A percentile compares a stretch with the other conserved stretches of the same genome.
Conservation (phyloP, 2,797 vertebrate genomes). For the Alfaro cultratus region DNA sequence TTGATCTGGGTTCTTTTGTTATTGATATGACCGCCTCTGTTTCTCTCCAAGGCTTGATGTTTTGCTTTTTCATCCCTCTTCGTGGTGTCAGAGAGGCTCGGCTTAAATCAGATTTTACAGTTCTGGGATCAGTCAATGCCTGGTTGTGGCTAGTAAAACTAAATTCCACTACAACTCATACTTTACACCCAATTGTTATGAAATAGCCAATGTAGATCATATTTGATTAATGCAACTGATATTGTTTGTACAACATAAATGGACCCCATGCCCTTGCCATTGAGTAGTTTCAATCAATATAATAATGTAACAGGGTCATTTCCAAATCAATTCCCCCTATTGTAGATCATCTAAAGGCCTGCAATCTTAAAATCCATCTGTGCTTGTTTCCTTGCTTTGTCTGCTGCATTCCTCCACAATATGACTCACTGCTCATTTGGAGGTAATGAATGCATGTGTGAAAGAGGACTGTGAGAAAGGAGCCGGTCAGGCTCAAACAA, state of each 20-base stretch:
- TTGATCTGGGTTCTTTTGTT: not conserved
- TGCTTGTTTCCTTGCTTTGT: slow-evolving; percentile 16
- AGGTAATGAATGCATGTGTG: slow-evolving; percentile 30
- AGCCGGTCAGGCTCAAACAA: slow-evolving; percentile 41
- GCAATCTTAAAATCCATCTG: not conserved
- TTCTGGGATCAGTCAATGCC: not conserved
- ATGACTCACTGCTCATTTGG: slow-evolving; percentile 39
- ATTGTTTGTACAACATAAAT: not conserved
- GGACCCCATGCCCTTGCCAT: not conserved
- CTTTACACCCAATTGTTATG: not conserved
- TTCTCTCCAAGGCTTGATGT: not conserved
- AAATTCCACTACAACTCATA: not conserved
- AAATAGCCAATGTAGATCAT: not conserved
- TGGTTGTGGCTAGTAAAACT: not conserved
- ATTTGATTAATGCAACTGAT: not conserved
- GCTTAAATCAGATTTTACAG: not conserved
- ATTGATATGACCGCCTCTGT: not conserved
- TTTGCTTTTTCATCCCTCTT: not conserved
- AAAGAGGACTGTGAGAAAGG: slow-evolving; percentile 22
- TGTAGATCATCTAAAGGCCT: not conserved
- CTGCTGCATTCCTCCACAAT: slow-evolving; percentile 5
- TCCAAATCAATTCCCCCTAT: not conserved
- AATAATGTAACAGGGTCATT: slow-evolving; percentile 2
- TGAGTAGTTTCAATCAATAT: slow-evolving; percentile 8
- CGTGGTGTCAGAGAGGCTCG: not conserved